A percentile compares a stretch with the other conserved stretches of the same genome.
Conservation (phyloP, 2,888 invertebrate genomes). For the Sinhomidia bicolor region DNA sequence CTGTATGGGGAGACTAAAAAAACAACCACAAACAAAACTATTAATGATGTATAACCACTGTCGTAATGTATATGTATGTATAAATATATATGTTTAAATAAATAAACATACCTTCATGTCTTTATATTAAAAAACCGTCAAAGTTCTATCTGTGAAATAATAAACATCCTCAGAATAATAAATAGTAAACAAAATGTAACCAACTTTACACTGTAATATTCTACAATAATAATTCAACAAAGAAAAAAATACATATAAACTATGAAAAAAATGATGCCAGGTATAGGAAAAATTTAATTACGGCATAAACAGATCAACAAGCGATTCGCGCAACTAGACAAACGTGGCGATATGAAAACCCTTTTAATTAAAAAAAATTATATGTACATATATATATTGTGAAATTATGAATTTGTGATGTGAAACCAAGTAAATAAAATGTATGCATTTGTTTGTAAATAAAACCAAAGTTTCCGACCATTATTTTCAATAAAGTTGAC, state of each 20-base stretch:
- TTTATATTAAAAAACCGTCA: not conserved
- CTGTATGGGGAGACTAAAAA: slow-evolving; percentile 81
- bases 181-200: no score
- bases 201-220: not conserved
- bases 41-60: not conserved
- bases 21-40: not conserved
- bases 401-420: not conserved
- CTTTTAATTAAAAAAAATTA: not conserved
- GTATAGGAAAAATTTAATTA: not conserved
- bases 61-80: not conserved
- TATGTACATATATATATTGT: not conserved
- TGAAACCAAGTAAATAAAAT: not conserved
- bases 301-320: not conserved
- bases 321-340: not conserved
- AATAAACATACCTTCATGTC: not conserved
- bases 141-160: not conserved
- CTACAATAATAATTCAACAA: not conserved
- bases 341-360: not conserved
- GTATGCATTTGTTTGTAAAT: not conserved
- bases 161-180: not conserved
- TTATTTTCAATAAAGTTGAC: not conserved
- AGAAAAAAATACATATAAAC: not conserved
- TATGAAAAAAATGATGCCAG: not conserved
- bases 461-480: no score
- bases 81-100: no score